Percentiles rank a stretch among this genome's conserved stretches.
Conservation (phyloP, 1,140 invertebrate species). For the Campoletis sonorensis region DNA sequence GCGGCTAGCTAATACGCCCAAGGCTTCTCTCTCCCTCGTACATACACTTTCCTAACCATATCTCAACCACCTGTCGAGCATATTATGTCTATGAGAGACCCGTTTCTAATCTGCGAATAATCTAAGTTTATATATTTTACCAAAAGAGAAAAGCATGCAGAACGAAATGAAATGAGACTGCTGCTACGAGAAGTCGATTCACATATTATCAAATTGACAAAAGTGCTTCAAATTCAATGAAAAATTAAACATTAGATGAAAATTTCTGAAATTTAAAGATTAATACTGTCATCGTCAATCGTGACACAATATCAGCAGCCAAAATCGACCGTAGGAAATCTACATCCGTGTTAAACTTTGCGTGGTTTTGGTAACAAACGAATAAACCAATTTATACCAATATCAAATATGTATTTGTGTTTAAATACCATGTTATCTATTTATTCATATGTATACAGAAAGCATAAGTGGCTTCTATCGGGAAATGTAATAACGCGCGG, state of each 20-base stretch:
- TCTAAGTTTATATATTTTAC: conserved; percentile 36
- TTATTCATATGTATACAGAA: neutral
- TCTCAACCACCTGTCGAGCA: conserved; percentile 53
- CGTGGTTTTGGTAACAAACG: too few relatives aligned
- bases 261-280: too few relatives aligned
- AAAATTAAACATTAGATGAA: too few relatives aligned
- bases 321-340: too few relatives aligned
- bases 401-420: too few relatives aligned
- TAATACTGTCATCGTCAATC: too few relatives aligned
- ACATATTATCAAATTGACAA: neutral
- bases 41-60: conserved; percentile 22
- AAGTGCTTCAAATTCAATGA: neutral
- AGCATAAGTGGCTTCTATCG: neutral
- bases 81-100: conserved; percentile 47
- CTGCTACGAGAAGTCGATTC: neutral
- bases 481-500: conserved; percentile 5
- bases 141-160: neutral
- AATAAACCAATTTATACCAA: too few relatives aligned
- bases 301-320: too few relatives aligned
- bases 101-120: conserved; percentile 45
- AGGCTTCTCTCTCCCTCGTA: conserved; percentile 23
- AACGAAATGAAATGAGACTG: neutral
- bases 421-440: too few relatives aligned
- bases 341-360: too few relatives aligned
- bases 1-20: conserved; percentile 45